Base-by-base conservation (phyloP, 2,113 vertebrate genomes). In the Scomber colias region DNA sequence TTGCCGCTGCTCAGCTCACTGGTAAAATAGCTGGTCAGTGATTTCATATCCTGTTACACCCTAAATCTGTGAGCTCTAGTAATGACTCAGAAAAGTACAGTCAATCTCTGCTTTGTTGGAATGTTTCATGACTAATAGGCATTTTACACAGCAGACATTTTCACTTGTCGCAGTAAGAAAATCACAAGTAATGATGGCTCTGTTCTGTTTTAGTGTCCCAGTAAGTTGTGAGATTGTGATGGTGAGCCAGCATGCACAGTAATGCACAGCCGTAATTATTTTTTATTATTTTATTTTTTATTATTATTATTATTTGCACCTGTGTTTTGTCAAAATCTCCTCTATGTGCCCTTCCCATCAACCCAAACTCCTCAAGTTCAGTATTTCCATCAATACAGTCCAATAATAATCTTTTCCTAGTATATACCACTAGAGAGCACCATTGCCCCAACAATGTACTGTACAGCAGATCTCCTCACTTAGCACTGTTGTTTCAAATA, bases 341-440 rank as follows among this genome's bases (percentile, higher is more conserved):
- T 40, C 35, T 40, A 7, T 40, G 35, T 7, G 35, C 35, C 35
- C 9, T 40, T 40, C 35, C 35, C 35, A 40, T 9, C 5, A 53
- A 53, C 14, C 13, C 3, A 15, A 7, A 21, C 17, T 40, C 19
- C 16, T 40, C 6, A 40, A 40, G 1, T 7, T 40, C 7, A 27
- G 61, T 1, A 3, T 61, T 61, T 62, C 21, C 12, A 0, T 24
- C n/a, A 49, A 13, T 50, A 14, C 1, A 31, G 49, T 61, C 12
- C 24, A 57, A 12, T 1, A 9, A 8, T 46, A 6, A 11, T 15
- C 56, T 14, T 4, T 66, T 15, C 9, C 17, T 1, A 16, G 8
- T 24, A 14, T n/a, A 6, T 21, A 70, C 64, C 82, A 64, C 73
- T 48, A 83, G 64, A 72, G 57, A 30, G 57, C 19, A 4, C 6